Percentiles rank a stretch among this genome's conserved stretches.
Conservation (phyloP, 2,797 vertebrate species). For the Pipistrellus pygmaeus region DNA sequence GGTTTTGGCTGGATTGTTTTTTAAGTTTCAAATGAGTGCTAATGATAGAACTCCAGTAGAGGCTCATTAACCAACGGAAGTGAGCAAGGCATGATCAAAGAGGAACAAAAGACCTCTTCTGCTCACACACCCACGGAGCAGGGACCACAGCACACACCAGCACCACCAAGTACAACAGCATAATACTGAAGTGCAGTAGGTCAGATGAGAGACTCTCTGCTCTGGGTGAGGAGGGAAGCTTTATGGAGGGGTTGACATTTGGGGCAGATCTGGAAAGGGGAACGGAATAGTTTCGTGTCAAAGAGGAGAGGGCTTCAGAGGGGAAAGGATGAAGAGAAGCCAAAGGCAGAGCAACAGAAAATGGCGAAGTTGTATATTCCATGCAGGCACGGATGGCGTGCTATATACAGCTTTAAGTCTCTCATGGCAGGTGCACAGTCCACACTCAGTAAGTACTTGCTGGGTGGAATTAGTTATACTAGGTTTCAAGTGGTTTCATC, state of each 20-base stretch:
- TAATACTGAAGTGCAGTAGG: not conserved
- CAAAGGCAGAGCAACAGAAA: slow-evolving; percentile 34
- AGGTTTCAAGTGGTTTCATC: slow-evolving; percentile 66
- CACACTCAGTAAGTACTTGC: not conserved
- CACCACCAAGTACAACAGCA: not conserved
- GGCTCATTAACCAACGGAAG: slow-evolving; percentile 1
- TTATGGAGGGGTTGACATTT: not conserved
- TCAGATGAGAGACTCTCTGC: not conserved
- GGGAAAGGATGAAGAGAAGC: not conserved
- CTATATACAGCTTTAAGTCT: not conserved
- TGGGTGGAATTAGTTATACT: slow-evolving; percentile 34
- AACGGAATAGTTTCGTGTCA: not conserved
- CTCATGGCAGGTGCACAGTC: not conserved
- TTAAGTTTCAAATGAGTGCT: slow-evolving; percentile 16
- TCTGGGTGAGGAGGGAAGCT: not conserved
- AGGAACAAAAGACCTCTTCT: not conserved
- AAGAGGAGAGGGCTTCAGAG: not conserved
- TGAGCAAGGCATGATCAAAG: not conserved
- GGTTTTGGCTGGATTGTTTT: not conserved
- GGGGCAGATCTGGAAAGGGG: not conserved
- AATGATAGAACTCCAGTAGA: not conserved
- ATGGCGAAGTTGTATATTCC: not conserved
- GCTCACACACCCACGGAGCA: not conserved
- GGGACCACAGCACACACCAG: not conserved
- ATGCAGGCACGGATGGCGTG: accelerated